Base-by-base conservation (phyloP, 2,888 invertebrate species). In the Drosophila falleni region DNA sequence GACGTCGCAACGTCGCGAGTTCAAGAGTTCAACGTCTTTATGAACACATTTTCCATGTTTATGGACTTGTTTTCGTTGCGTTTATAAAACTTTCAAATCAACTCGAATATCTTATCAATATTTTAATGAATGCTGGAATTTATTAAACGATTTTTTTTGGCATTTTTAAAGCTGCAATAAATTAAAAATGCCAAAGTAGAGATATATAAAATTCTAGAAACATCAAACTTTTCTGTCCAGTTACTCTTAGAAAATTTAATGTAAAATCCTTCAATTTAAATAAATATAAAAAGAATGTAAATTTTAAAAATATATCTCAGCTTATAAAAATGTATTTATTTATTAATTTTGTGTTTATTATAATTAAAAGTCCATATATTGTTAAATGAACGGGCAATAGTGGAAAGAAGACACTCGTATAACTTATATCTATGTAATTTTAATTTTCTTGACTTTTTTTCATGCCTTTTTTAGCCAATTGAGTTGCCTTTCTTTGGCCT, bases 1-100 rank as follows among this genome's bases (percentile, higher is more conserved):
- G 67, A 67, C 31, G 31, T 31, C 29, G 29, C 23, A 23, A 23
- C 71, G 62, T 65, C 64, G 51, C 41, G 62, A 76, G 81, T 82
- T 86, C 83, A 86, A 80, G 74, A 73, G 87, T 83, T 86, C 84
- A 81, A 80, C 64, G 87, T 67, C 76, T 81, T 82, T 62, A 64
- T 66, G 74, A 58, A 71, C 41, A 53, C 74, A 71, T 80, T 85
- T 82, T 65, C 55, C 65, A 71, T 67, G 54, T 85, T 80, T 85
- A 78, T 85, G 54, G 46, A 68, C 60, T 64, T 66, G 53, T 71
- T 71, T 69, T 68, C 31, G 15, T 49, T 19, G 19, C 16, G 23
- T 44, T 23, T 35, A 42, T 41, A 33, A 44, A 31, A 15, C 29
- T 29, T 42, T 51, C 19, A 19, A 41, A 26, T 19, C 51, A 60